Percentiles rank a stretch among this genome's conserved stretches.
phyloP scores from a whole-genome alignment of 23 tunicate genomes.

The Clavelina lepadiformis region DNA sequence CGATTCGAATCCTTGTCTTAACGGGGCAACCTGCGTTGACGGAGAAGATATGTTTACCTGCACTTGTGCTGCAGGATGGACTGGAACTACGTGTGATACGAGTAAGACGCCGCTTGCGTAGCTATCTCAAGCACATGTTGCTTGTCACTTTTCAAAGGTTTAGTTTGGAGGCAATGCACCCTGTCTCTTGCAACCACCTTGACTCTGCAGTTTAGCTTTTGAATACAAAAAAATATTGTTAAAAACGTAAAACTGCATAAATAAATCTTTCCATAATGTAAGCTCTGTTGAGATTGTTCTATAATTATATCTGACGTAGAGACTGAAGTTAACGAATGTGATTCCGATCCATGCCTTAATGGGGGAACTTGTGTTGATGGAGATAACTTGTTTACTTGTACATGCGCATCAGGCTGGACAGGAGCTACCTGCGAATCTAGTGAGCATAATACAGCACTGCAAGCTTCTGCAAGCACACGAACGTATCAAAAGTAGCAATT shows the following conservation, averaged over 20 bases:
- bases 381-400: constrained; percentile 30
- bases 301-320: not conserved
- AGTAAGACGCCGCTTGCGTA: too few relatives aligned
- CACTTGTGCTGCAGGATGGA: constrained; percentile 56
- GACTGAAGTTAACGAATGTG: constrained; percentile 53
- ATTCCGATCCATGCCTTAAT: constrained; percentile 51
- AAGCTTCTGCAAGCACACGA: not conserved
- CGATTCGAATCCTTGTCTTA: constrained; percentile 57
- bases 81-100: constrained; percentile 53
- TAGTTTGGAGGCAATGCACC: too few relatives aligned
- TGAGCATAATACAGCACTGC: too few relatives aligned
- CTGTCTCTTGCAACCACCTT: too few relatives aligned
- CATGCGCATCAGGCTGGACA: constrained; percentile 25
- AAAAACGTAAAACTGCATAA: not conserved
- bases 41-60: constrained; percentile 55
- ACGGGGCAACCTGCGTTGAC: constrained; percentile 55
- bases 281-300: not conserved
- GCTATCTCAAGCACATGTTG: too few relatives aligned
- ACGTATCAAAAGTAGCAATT: too few relatives aligned
- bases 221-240: too few relatives aligned
- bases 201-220: too few relatives aligned
- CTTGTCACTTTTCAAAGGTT: too few relatives aligned
- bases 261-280: not conserved
- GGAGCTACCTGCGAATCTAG: constrained; percentile 49
- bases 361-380: constrained; percentile 41